Evolutionary conservation across 2,113 vertebrate genomes (phyloP).

Genomic region (Chiloscyllium plagiosum): DNA sequence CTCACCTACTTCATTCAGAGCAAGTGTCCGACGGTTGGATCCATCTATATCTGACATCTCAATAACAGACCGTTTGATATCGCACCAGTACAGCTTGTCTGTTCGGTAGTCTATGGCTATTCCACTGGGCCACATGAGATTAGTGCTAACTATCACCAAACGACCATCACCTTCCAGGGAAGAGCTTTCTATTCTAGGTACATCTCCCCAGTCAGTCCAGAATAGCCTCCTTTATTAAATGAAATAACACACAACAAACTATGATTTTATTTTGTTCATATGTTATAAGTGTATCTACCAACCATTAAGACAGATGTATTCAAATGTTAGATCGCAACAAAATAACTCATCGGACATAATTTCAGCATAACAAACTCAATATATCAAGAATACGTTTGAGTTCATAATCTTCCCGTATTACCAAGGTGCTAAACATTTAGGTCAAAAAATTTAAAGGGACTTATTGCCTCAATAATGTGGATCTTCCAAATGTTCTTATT

Average conservation of each 20-base stretch:
- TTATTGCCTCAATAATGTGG: neutral
- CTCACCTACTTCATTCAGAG: constrained; percentile 93
- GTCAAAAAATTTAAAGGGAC: neutral
- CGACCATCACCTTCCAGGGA: constrained; percentile 68
- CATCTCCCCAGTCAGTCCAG: constrained; percentile 76
- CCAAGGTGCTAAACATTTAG: neutral
- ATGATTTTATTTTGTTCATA: constrained; percentile 40
- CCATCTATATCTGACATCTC: constrained; percentile 78
- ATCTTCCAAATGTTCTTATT: neutral
- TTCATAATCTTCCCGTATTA: neutral
- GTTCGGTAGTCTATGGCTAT: constrained; percentile 72
- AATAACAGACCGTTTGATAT: constrained; percentile 63
- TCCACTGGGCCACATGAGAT: constrained; percentile 72
- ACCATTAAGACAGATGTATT: neutral
- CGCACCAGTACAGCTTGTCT: constrained; percentile 78
- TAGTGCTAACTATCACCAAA: constrained; percentile 54
- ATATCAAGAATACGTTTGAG: neutral
- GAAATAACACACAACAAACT: constrained; percentile 45
- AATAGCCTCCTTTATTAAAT: constrained; percentile 77
- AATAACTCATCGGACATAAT: neutral
- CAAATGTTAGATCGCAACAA: neutral
- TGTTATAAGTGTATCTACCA: neutral
- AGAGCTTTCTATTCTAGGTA: constrained; percentile 68
- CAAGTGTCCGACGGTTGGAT: constrained; percentile 66
- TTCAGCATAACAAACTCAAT: neutral